These are phyloP conservation scores for Sarcoramphus papa DNA, from an alignment of 2,797 vertebrate genomes.

Conservation along the genomic window DNA sequence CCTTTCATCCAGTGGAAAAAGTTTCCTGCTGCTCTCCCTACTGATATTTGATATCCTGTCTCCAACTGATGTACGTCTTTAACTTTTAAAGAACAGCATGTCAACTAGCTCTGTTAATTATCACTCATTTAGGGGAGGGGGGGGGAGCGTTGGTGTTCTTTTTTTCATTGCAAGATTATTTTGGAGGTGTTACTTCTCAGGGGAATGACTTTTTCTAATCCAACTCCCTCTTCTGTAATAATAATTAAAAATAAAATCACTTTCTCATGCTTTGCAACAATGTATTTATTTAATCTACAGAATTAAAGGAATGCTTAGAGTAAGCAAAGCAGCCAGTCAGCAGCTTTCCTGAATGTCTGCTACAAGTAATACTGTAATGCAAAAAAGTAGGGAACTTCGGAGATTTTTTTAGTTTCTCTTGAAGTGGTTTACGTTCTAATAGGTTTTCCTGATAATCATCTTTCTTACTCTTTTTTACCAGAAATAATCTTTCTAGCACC, in stretches of 20 bases:
- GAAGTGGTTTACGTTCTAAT: neutral
- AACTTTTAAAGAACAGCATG: conserved; percentile 33
- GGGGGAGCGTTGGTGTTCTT: too few species aligned
- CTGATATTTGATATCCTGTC: conserved; percentile 44
- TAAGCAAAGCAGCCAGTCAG: neutral
- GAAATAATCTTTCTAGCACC: neutral
- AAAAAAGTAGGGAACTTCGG: neutral
- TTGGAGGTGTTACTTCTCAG: neutral
- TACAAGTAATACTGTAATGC: neutral
- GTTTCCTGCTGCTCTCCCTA: conserved; percentile 24
- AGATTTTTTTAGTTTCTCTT: neutral
- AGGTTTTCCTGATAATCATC: neutral
- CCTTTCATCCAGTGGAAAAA: conserved; percentile 38
- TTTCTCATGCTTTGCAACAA: neutral
- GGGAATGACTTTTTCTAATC: neutral
- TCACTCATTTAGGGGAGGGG: neutral
- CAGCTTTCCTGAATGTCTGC: neutral
- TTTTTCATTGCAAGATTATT: neutral
- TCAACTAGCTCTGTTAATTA: conserved; percentile 2
- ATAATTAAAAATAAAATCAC: neutral
- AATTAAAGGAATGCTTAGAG: neutral
- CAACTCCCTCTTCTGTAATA: neutral
- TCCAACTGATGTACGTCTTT: neutral
- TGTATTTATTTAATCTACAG: neutral
- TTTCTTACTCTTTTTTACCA: neutral